Evolutionary conservation across 2,113 vertebrate genomes (phyloP).

Genomic region (Ardeotis arabs): DNA sequence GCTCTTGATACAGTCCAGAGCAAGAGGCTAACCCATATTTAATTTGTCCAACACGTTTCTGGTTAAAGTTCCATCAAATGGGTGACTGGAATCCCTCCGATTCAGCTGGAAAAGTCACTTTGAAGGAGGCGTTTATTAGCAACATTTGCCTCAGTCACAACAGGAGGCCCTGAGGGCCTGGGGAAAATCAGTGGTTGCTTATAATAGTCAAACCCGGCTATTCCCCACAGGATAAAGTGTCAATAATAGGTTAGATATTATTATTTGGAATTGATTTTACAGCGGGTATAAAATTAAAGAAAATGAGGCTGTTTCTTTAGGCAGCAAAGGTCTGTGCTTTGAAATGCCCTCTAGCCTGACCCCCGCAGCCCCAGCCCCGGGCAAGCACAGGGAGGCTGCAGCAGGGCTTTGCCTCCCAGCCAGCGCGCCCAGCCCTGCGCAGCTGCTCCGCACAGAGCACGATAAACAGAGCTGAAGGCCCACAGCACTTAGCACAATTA

Average conservation of each 20-base stretch:
- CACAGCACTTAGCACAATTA: background rate
- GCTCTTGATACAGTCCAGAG: slow-evolving; percentile 81
- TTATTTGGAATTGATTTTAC: slow-evolving; percentile 49
- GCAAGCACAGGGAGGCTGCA: background rate
- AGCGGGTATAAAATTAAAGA: slow-evolving; percentile 20
- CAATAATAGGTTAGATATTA: slow-evolving; percentile 52
- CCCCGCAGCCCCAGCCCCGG: background rate
- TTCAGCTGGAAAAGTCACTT: slow-evolving; percentile 73
- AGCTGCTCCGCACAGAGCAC: background rate
- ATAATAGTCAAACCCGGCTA: slow-evolving; percentile 51
- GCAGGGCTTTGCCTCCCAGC: background rate
- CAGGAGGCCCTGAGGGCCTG: slow-evolving; percentile 72
- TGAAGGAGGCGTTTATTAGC: slow-evolving; percentile 79
- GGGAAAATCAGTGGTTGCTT: slow-evolving; percentile 69
- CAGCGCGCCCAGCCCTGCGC: background rate
- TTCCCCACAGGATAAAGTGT: slow-evolving; percentile 38
- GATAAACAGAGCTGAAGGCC: background rate
- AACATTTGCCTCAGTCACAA: slow-evolving; percentile 75
- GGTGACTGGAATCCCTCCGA: slow-evolving; percentile 65
- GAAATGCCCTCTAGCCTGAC: background rate
- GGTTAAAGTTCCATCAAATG: slow-evolving; percentile 77
- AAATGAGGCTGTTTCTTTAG: background rate
- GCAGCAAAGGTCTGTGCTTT: background rate
- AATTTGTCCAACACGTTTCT: slow-evolving; percentile 86
- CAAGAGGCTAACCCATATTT: slow-evolving; percentile 81